Conservation (phyloP, 2,888 invertebrate genomes). For the Emmelina monodactyla region DNA sequence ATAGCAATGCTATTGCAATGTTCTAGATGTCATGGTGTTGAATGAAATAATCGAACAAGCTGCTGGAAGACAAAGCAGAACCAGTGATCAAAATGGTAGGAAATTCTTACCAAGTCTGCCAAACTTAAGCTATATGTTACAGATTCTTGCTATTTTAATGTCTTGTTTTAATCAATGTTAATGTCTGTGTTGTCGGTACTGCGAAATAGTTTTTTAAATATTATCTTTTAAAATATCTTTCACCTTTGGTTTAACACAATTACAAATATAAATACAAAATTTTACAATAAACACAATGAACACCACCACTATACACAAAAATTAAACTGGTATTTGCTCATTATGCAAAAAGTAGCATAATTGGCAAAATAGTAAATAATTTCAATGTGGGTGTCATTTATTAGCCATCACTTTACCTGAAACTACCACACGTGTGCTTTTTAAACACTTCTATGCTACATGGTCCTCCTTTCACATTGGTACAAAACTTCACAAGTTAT, state of each 20-base stretch:
- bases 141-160: constrained; percentile 2
- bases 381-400: constrained; percentile 62
- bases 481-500: no score
- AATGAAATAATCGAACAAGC: constrained; percentile 98
- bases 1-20: neutral
- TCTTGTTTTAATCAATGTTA: constrained; percentile 7
- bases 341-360: constrained; percentile 58
- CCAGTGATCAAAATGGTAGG: constrained; percentile 89
- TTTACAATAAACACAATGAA: no score
- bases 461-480: no score
- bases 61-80: constrained; percentile 85
- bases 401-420: no score
- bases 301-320: constrained; percentile 37
- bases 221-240: no score
- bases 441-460: no score
- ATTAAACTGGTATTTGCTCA: constrained; percentile 65
- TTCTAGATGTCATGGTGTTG: constrained; percentile 94
- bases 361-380: constrained; percentile 44
- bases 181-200: constrained; percentile 11
- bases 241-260: no score
- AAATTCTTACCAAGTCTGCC: constrained; percentile 18
- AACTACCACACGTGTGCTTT: no score
- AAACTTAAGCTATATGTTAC: neutral
- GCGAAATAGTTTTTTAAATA: constrained; percentile 12
- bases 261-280: no score